Conservation (phyloP, 2,888 invertebrate species). For the Agonopterix arenella region DNA sequence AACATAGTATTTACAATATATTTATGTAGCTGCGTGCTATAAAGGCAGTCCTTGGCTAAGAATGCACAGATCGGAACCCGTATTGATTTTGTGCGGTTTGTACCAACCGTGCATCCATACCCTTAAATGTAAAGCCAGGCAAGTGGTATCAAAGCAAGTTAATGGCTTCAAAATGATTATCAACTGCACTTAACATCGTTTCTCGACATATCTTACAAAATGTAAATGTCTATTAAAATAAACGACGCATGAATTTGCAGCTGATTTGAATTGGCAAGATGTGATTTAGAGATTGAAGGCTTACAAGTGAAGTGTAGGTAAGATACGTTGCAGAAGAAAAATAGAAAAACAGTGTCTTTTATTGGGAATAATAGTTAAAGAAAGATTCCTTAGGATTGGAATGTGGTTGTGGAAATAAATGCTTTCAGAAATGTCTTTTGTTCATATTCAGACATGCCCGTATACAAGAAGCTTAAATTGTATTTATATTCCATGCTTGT, state of each 20-base stretch:
- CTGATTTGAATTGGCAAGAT: conserved; percentile 2
- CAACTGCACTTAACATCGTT: too few species aligned
- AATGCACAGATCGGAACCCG: too few species aligned
- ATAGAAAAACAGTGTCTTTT: neutral
- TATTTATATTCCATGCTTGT: too few species aligned
- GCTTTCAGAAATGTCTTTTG: neutral
- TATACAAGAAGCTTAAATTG: too few species aligned
- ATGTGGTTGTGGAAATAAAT: neutral
- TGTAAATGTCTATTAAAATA: too few species aligned
- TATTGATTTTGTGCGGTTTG: too few species aligned
- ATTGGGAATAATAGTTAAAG: neutral
- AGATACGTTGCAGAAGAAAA: too few species aligned
- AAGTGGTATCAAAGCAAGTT: conserved; percentile 3
- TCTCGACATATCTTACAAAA: too few species aligned
- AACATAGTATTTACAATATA: conserved; percentile 6
- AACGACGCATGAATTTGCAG: too few species aligned
- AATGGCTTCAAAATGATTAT: neutral
- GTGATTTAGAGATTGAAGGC: neutral
- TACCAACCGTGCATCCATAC: too few species aligned
- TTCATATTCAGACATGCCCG: too few species aligned
- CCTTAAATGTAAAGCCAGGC: conserved; percentile 1
- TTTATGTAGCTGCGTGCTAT: neutral
- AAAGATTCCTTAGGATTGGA: neutral
- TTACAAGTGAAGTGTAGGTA: too few species aligned
- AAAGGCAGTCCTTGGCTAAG: neutral